Evolutionary conservation across 2,113 vertebrate genomes (phyloP), one percentile per base, ranked within the genome.

Genomic region (Ophthalmolycus amberensis): DNA sequence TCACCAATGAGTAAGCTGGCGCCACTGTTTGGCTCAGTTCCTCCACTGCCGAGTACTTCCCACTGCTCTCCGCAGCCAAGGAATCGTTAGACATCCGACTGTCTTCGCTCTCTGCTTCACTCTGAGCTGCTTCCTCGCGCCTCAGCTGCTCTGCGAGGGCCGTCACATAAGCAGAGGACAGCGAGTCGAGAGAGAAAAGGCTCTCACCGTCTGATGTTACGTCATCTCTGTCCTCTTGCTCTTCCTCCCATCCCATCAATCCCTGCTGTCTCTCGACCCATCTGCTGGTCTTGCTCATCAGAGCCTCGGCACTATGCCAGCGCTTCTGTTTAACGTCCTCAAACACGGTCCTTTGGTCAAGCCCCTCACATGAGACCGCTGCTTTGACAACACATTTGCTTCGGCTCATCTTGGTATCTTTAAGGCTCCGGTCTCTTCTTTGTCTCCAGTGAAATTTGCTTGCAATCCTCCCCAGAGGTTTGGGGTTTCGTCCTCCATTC

Each of bases 21-120:
- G 50, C 71, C 44, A 82, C 58, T n/a, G 70, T 83, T 62, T 66
- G 84, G 18, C 54, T 81, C 9, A 71, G 50, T 14, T 56, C 74
- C 40, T 40, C 71, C 38, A 62, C 38, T 50, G 71, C 34, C 14
- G 50, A 66, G 15, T 59, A 46, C 37, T 86, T 93, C 46, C 74
- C 42, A 48, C 72, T 74, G 52, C 66, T 80, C 16, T 86, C 93
- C 79, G 94, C 92, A 68, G 80, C 85, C 74, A 99, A 85, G 5
- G 97, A 99, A 85, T 99, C 98, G 88, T 97, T 95, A 34, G 97
- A 99, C 94, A 99, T 96, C 80, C 96, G 95, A 88, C 97, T 97
- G 82, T 96, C 95, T 58, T 97, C 96, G 0, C 97, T 99, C 77
- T 97, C 96, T 1, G 94, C 92, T 76, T 96, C 96, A 29, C 97